phyloP scores from a whole-genome alignment of 2,888 invertebrate species.

The Ectemnius lituratus region DNA sequence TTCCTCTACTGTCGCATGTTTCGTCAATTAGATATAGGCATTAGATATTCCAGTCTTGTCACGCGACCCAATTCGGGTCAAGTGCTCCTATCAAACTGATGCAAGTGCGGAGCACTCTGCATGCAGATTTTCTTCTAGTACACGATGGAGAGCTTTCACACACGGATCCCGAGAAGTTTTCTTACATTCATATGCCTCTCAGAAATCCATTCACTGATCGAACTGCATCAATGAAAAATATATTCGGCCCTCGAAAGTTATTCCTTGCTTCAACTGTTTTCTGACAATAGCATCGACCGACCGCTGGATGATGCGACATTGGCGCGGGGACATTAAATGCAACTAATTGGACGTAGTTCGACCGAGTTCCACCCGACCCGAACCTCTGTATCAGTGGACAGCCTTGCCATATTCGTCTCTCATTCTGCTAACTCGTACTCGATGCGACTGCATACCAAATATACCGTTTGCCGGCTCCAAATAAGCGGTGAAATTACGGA shows the following conservation, averaged over 20 bases:
- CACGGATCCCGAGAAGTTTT: conserved; percentile 25
- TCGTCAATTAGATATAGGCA: no score
- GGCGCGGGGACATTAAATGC: background rate
- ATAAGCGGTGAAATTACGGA: conserved; percentile 51
- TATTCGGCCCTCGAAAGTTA: no score
- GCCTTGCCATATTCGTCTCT: conserved; percentile 26
- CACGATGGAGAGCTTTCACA: background rate
- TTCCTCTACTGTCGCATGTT: no score
- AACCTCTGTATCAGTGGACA: background rate
- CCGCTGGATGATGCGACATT: background rate
- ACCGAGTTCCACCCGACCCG: background rate
- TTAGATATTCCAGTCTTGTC: no score
- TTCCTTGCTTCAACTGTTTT: background rate
- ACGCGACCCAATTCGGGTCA: no score
- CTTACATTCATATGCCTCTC: background rate
- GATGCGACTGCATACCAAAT: conserved; percentile 32
- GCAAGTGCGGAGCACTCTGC: no score
- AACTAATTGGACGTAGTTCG: background rate
- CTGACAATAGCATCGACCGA: background rate
- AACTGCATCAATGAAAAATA: no score
- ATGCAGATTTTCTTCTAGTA: conserved; percentile 33
- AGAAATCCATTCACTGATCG: no score
- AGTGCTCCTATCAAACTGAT: no score
- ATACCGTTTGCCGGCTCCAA: conserved; percentile 49
- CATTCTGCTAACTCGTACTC: conserved; percentile 32